Percentiles rank a stretch among this genome's conserved stretches.
phyloP scores from a whole-genome alignment of 2,888 invertebrate genomes.

The Agrotis segetum region DNA sequence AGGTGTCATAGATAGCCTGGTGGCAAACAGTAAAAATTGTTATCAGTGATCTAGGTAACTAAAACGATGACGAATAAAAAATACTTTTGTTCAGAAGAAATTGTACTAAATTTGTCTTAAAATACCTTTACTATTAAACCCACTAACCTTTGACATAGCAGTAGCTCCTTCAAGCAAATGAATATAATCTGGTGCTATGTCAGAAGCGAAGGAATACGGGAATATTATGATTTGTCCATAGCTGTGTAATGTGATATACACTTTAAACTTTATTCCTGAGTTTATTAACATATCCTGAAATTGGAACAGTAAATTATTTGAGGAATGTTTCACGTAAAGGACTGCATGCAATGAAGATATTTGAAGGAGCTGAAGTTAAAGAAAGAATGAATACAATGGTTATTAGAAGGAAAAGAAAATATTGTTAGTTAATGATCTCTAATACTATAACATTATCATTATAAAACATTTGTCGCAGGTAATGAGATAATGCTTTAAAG shows the following conservation, averaged over 20 bases:
- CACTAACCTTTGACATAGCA: constrained; percentile 83
- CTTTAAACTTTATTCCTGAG: constrained; percentile 79
- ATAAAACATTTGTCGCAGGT: constrained; percentile 24
- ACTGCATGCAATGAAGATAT: no score
- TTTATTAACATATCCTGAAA: constrained; percentile 79
- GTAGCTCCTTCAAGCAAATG: constrained; percentile 84
- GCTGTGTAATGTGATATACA: constrained; percentile 85
- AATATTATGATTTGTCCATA: constrained; percentile 86
- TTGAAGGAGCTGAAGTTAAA: background rate
- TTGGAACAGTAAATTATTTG: background rate
- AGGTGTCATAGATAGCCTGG: constrained; percentile 82
- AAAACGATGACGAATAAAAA: background rate
- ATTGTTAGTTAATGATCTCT: no score
- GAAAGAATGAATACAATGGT: background rate
- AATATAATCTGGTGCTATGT: constrained; percentile 82
- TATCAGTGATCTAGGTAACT: constrained; percentile 4
- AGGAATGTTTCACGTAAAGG: background rate
- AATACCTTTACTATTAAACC: background rate
- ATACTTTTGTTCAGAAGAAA: background rate
- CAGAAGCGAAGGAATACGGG: constrained; percentile 80
- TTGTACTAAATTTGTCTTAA: background rate
- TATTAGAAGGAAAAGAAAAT: no score
- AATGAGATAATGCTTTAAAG: constrained; percentile 48
- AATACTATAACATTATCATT: background rate
- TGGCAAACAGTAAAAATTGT: constrained; percentile 11